Evolutionary conservation across 2,888 invertebrate species (phyloP), one percentile per base, ranked within the genome.

Genomic region (Pterostichus madidus): DNA sequence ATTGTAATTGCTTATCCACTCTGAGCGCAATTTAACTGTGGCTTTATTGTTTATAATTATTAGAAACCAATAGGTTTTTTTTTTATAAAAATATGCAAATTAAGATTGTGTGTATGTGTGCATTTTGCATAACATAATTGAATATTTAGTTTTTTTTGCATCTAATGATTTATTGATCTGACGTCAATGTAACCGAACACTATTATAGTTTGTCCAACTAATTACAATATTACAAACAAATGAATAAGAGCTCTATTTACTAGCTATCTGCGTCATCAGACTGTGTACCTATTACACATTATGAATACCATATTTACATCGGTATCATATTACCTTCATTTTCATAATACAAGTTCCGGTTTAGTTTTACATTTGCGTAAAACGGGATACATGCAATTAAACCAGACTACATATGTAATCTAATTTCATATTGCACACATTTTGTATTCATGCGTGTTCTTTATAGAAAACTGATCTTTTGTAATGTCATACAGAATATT

Each of bases 361-460:
- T 49, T 13, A 49, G 49, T 49, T 49, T 49, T 49, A 13, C 49
- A 6, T 39, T 39, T 39, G 8, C 39, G 39, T 39, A 39, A 39
- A 49, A 49, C 13, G n/a, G 49, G 49, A 49, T 49, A 10, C 11
- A 5, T 49, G 2, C 13, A 13, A 49, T 49, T 49, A 49, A 49
- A 49, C 13, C 5, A 49, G n/a, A 49, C 11, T 49, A 49, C 49
- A 49, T 49, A 13, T 49, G 49, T 49, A 49, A 49, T 49, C 2
- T 49, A 49, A 49, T 49, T 49, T n/a, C n/a, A 49, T 49, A 13
- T 49, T 49, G 49, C 49, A 49, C 13, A 49, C n/a, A 13, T 49
- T 11, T 49, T 49, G 11, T 49, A 13, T n/a, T 1, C 5, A n/a
- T 2, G 1, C 5, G 10, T 0, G 10, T 49, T 49, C 49, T n/a